Evolutionary conservation across 2,113 vertebrate genomes (phyloP).

Genomic region (Anolis sagrei): DNA sequence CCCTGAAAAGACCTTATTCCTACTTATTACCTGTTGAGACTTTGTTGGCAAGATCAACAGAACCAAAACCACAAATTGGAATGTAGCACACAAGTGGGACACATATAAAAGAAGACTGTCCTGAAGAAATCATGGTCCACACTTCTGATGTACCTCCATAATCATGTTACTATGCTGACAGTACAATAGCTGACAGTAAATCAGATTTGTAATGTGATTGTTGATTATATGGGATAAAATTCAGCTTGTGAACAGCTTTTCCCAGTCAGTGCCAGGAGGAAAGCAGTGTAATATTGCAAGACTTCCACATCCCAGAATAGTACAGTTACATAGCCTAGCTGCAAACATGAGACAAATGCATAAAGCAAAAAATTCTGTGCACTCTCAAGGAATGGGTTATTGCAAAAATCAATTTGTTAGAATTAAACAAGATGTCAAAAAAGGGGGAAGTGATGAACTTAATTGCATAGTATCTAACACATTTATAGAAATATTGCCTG

Average conservation of each 20-base stretch:
- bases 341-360: no score
- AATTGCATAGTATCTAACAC: not conserved
- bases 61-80: not conserved
- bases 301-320: not conserved
- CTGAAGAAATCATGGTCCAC: not conserved
- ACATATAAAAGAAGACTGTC: not conserved
- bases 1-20: not conserved
- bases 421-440: not conserved
- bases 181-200: no score
- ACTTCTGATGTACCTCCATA: not conserved
- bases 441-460: not conserved
- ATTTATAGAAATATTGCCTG: not conserved
- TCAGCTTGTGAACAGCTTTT: not conserved
- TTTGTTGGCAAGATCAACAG: no score
- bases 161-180: no score
- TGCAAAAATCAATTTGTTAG: not conserved
- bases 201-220: not conserved
- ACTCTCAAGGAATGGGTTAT: not conserved
- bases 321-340: not conserved
- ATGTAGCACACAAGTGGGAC: not conserved
- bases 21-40: not conserved
- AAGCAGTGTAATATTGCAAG: not conserved
- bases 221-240: not conserved
- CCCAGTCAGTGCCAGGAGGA: not conserved
- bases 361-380: not conserved